Evolutionary conservation across 2,113 vertebrate species (phyloP).

Genomic region (Rattus norvegicus): DNA sequence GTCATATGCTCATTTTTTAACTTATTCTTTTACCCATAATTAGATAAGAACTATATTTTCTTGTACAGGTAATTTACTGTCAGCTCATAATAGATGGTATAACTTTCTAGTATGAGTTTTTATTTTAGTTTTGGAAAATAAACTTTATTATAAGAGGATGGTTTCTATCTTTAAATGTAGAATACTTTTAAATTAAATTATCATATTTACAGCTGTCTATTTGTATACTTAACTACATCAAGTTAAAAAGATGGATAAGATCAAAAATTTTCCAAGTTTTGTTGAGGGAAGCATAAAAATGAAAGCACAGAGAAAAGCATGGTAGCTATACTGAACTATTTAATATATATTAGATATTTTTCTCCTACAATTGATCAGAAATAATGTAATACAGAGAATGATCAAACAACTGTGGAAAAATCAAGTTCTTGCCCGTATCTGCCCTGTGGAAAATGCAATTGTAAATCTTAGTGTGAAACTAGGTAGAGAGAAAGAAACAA

Average conservation of each 20-base stretch:
- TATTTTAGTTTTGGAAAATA: conserved; percentile 44
- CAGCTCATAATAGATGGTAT: background rate
- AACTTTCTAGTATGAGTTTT: conserved; percentile 23
- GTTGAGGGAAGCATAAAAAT: conserved; percentile 31
- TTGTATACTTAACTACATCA: conserved; percentile 30
- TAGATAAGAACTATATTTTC: background rate
- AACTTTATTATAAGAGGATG: background rate
- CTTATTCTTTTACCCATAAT: background rate
- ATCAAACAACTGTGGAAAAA: conserved; percentile 9
- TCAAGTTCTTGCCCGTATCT: background rate
- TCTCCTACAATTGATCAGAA: background rate
- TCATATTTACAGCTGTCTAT: conserved; percentile 40
- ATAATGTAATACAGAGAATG: background rate
- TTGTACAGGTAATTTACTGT: conserved; percentile 33
- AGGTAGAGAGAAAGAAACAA: background rate
- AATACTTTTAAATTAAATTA: conserved; percentile 55
- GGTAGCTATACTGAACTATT: conserved; percentile 53
- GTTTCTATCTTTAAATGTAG: conserved; percentile 41
- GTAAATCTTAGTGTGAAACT: background rate
- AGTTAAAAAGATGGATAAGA: conserved; percentile 38
- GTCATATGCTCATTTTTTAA: background rate
- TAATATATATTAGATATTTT: conserved; percentile 33
- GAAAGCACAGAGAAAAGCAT: conserved; percentile 56
- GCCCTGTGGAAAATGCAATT: background rate
- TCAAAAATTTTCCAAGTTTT: conserved; percentile 49